A percentile compares a stretch with the other conserved stretches of the same genome.
Evolutionary conservation across 2,113 vertebrate species (phyloP).

Genomic region (Oreocharis arfaki): DNA sequence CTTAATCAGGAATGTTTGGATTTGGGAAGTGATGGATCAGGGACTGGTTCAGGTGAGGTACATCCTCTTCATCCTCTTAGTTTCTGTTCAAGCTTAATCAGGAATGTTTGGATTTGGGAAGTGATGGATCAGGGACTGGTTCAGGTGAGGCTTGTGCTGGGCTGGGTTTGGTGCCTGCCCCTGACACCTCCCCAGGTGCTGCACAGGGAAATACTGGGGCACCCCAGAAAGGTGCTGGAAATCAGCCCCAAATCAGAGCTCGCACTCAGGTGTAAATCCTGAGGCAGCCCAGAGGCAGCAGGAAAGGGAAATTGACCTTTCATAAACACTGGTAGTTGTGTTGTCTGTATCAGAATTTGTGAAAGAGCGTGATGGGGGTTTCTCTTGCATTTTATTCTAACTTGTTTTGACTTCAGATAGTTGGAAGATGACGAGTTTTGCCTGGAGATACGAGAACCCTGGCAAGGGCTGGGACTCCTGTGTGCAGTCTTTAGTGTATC

Average conservation of each 20-base stretch:
- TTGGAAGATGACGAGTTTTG: not conserved
- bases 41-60: no score
- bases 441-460: not conserved
- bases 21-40: no score
- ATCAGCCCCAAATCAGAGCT: not conserved
- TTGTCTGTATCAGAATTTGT: not conserved
- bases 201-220: rapidly evolving
- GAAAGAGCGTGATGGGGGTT: not conserved
- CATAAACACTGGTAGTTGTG: not conserved
- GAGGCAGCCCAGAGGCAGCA: not conserved
- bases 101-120: not conserved
- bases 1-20: no score
- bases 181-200: not conserved
- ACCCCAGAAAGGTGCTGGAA: not conserved
- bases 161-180: not conserved
- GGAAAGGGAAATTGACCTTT: not conserved
- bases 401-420: not conserved
- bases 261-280: not conserved
- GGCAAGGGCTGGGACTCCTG: not conserved
- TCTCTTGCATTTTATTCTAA: not conserved
- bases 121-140: not conserved
- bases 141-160: not conserved
- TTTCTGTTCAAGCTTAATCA: not conserved
- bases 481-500: not conserved
- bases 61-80: no score